A percentile compares a stretch with the other conserved stretches of the same genome.
These are phyloP conservation scores for Propithecus deckenii DNA, from an alignment of 2,797 vertebrate genomes.

Conservation along the genomic window DNA sequence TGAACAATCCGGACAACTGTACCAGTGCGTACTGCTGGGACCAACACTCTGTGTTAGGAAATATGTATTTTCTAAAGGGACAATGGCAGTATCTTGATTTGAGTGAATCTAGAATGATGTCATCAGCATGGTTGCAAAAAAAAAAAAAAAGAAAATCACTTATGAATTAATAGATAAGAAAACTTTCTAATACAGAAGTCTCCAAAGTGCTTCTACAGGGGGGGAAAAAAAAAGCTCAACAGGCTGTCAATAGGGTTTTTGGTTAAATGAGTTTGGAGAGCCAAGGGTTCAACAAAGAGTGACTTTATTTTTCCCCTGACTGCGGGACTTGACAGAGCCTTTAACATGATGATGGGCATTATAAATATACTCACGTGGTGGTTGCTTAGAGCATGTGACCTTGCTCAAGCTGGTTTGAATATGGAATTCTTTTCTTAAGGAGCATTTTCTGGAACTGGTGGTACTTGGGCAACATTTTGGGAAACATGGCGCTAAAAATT, in stretches of 20 bases:
- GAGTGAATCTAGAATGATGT: background rate
- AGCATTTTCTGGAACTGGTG: background rate
- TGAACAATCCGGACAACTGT: rapidly evolving
- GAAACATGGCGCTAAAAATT: too few relatives aligned
- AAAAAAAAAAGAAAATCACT: background rate
- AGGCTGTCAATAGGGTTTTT: rapidly evolving
- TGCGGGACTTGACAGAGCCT: background rate
- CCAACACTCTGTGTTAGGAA: rapidly evolving
- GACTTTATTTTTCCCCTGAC: background rate
- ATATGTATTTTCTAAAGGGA: background rate
- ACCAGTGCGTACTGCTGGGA: rapidly evolving
- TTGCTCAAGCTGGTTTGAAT: background rate
- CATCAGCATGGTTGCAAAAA: background rate
- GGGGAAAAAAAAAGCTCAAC: background rate
- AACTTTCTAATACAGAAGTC: background rate
- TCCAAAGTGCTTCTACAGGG: too few relatives aligned
- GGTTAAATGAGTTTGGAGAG: background rate
- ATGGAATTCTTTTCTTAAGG: background rate
- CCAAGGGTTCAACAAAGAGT: background rate
- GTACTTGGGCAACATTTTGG: background rate
- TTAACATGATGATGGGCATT: rapidly evolving
- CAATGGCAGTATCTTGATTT: background rate
- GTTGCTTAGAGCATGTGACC: rapidly evolving
- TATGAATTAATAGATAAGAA: background rate
- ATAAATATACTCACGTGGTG: rapidly evolving